These are phyloP conservation scores for Xerus inauris DNA, from an alignment of 2,113 vertebrate species.

Conservation along the genomic window DNA sequence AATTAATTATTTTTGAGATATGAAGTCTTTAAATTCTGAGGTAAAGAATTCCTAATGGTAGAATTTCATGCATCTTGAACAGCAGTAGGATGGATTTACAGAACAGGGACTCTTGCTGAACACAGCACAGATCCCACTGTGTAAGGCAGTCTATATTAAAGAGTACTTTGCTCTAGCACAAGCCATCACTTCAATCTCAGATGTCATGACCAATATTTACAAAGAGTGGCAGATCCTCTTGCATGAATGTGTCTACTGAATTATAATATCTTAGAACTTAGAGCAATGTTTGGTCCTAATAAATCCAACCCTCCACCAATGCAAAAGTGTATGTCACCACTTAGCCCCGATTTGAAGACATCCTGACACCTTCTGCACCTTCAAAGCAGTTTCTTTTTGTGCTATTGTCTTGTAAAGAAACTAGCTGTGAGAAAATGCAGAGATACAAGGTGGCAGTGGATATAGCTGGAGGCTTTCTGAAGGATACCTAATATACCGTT, in stretches of 20 bases:
- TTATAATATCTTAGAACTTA: not conserved
- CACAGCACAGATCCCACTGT: not conserved
- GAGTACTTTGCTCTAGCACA: not conserved
- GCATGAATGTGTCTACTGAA: not conserved
- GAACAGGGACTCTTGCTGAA: not conserved
- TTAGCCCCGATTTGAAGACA: not conserved
- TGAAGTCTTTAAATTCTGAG: not conserved
- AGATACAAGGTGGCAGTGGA: not conserved
- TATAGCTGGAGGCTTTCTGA: not conserved
- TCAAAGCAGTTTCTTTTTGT: not conserved
- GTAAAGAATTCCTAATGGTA: slow-evolving; percentile 14
- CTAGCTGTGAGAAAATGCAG: not conserved
- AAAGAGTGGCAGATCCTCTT: not conserved
- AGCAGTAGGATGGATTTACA: not conserved
- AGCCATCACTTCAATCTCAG: not conserved
- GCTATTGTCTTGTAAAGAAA: not conserved
- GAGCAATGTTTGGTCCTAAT: not conserved
- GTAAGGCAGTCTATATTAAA: fast-evolving
- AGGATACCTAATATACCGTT: fast-evolving
- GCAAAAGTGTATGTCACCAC: not conserved
- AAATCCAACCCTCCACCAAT: not conserved
- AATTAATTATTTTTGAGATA: not conserved
- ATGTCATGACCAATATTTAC: not conserved
- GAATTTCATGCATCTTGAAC: slow-evolving; percentile 3
- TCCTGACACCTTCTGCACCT: not conserved